Base-by-base conservation (phyloP, 2,888 invertebrate species). In the Blastobasis adustella region DNA sequence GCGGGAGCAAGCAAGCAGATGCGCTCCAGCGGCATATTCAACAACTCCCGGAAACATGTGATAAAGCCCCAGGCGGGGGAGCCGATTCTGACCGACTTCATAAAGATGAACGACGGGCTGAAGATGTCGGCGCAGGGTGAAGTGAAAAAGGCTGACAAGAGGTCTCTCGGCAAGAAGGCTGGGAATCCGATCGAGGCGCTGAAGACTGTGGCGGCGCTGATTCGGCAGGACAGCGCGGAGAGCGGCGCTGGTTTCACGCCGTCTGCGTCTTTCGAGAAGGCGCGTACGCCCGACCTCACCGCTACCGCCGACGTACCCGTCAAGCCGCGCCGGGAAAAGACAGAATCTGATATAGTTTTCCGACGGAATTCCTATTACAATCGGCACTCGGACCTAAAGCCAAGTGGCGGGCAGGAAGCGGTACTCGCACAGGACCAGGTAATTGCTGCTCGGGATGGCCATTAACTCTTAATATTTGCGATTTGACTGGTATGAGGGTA, bases 291-390 rank as follows among this genome's bases (percentile, higher is more conserved):
- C 10, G 88, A 87, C 62, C 67, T 86, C 50, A 82, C 86, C 46
- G 82, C 78, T 5, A 55, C 54, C 40, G 56, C 59, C 55, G 60
- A 71, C 57, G 74, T 76, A 50, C 47, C 70, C 5, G 75, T 92
- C 63, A 90, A 91, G 69, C 95, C 94, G 49, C 91, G 96, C 69
- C 90, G 96, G 68, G 96, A 96, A 91, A 95, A 95, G 90, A 96
- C 96, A 72, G 96, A 96, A 87, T 95, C 95, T 56, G 95, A 95
- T 80, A 95, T 96, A 75, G 93, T 95, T 66, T 91, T 94, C 73
- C 90, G 93, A 68, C 92, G 86, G 69, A 84, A 81, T 72, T 86
- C 86, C 44, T 81, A 83, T 65, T 82, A 79, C 71, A 86, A 76
- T 62, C 82, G 83, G 63, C 82, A 85, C 71, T 70, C 80, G 61